These are phyloP conservation scores for Drosophila auraria DNA, from an alignment of 1,140 invertebrate genomes.

Conservation along the genomic window DNA sequence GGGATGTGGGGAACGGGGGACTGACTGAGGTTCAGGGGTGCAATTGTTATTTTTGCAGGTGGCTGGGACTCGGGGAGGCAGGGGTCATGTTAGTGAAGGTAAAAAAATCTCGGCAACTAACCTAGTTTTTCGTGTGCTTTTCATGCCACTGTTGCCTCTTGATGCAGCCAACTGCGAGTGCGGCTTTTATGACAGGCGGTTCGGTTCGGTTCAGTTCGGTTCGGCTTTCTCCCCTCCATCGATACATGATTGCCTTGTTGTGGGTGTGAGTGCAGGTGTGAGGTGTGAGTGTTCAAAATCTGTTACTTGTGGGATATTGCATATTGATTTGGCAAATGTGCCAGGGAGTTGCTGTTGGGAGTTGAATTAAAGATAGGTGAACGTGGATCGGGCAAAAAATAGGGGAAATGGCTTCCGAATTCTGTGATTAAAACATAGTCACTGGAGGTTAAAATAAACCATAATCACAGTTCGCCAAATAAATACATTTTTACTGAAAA, in stretches of 20 bases:
- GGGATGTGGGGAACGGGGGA: constrained; percentile 6
- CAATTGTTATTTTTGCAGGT: constrained; percentile 54
- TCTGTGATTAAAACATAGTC: constrained; percentile 30
- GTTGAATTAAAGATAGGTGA: constrained; percentile 25
- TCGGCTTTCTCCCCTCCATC: constrained; percentile 12
- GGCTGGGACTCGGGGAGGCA: neutral
- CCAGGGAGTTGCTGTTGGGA: constrained; percentile 41
- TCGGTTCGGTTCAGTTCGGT: neutral
- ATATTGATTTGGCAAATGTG: constrained; percentile 71
- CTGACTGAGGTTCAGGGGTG: constrained; percentile 16
- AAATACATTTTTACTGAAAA: neutral
- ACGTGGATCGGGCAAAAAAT: neutral
- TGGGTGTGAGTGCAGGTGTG: constrained; percentile 2
- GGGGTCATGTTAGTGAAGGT: constrained; percentile 28
- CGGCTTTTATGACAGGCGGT: constrained; percentile 65
- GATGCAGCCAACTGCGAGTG: constrained; percentile 46
- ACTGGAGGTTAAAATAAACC: neutral
- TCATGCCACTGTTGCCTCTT: constrained; percentile 52
- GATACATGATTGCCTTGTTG: constrained; percentile 32
- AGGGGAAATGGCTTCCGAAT: neutral
- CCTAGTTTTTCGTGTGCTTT: constrained; percentile 72
- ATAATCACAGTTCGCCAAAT: neutral
- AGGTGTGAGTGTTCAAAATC: constrained; percentile 29
- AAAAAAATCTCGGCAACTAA: constrained; percentile 72
- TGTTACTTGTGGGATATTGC: constrained; percentile 61